Conservation (phyloP, 1,140 invertebrate species). For the Sinella curviseta region DNA sequence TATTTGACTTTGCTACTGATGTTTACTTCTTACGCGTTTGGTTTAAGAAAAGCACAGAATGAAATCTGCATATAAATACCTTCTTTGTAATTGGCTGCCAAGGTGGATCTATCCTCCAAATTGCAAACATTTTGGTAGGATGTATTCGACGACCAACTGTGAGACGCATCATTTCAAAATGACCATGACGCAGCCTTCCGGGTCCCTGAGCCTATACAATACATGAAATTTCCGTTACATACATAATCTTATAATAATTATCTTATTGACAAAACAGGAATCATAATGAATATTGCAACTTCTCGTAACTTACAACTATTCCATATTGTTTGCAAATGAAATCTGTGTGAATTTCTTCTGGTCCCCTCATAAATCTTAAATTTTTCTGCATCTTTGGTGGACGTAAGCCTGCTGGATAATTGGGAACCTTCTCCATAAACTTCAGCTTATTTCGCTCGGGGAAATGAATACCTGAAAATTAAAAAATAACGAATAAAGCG, state of each 20-base stretch:
- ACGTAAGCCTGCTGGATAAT: slow-evolving; percentile 64
- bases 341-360: slow-evolving; percentile 79
- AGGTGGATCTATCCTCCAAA: slow-evolving; percentile 90
- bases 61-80: slow-evolving; percentile 52
- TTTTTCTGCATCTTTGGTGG: slow-evolving; percentile 81
- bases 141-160: slow-evolving; percentile 75
- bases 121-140: slow-evolving; percentile 79
- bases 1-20: background rate
- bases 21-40: background rate
- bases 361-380: slow-evolving; percentile 81
- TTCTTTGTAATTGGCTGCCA: slow-evolving; percentile 95
- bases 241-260: too few relatives aligned
- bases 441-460: slow-evolving; percentile 70
- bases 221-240: too few relatives aligned
- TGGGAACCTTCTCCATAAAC: slow-evolving; percentile 71
- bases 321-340: slow-evolving; percentile 88
- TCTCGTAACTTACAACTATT: slow-evolving; percentile 69
- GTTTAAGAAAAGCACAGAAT: background rate
- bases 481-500: slow-evolving; percentile 23
- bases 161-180: slow-evolving; percentile 86
- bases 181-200: slow-evolving; percentile 73
- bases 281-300: too few relatives aligned
- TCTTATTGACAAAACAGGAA: background rate
- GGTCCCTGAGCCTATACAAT: slow-evolving; percentile 74
- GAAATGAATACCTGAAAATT: slow-evolving; percentile 71